phyloP scores from a whole-genome alignment of 2,113 vertebrate species.

The Gobio gobio region DNA sequence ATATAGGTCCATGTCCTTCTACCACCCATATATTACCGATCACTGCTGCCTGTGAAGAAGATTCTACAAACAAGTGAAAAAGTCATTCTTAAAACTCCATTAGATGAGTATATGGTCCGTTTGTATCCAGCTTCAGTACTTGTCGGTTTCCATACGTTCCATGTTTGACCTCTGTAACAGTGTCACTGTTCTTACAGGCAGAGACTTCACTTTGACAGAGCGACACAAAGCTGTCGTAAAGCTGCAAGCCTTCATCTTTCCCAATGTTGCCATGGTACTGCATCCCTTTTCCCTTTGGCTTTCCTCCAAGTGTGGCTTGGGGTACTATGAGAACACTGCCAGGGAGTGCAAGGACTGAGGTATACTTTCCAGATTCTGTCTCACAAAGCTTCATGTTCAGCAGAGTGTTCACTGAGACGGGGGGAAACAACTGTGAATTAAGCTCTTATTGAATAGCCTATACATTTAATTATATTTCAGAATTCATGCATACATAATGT shows the following conservation, averaged over 20 bases:
- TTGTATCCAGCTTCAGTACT: conserved; percentile 89
- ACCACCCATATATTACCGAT: not conserved
- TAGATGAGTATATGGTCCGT: conserved; percentile 92
- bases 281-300: conserved; percentile 84
- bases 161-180: conserved; percentile 74
- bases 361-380: conserved; percentile 78
- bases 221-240: conserved; percentile 83
- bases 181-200: conserved; percentile 70
- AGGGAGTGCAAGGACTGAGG: conserved; percentile 87
- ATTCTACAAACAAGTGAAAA: not conserved
- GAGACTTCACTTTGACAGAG: conserved; percentile 83
- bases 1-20: not conserved
- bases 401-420: conserved; percentile 76
- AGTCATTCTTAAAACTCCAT: conserved; percentile 83
- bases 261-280: conserved; percentile 91
- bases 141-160: conserved; percentile 94
- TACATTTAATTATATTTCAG: not conserved
- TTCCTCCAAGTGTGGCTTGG: conserved; percentile 92
- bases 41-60: too few relatives aligned
- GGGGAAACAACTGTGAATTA: not conserved
- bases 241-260: conserved; percentile 87
- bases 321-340: conserved; percentile 88
- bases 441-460: not conserved
- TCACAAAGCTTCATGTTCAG: conserved; percentile 91
- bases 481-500: not conserved